Evolutionary conservation across 2,113 vertebrate species (phyloP), one percentile per base, ranked within the genome.

Genomic region (Psettodes erumei): DNA sequence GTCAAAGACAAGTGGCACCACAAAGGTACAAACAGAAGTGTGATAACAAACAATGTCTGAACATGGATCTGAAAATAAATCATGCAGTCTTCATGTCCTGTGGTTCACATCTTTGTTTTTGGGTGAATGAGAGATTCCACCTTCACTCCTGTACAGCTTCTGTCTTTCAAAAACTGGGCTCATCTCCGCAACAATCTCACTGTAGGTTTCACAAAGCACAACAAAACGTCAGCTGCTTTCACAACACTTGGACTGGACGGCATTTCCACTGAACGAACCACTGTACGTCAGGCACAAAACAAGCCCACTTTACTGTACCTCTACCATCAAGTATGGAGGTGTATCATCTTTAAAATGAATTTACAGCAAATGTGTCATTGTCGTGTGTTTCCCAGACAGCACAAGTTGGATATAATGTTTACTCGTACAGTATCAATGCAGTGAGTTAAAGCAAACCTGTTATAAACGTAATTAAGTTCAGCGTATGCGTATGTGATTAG

Each of bases 41-140:
- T 56, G 23, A 40, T 42, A 72, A 73, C 2, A 70, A 67, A 55
- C 19, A 7, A 63, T 58, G 27, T 32, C 63, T 63, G 60, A 35
- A 82, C 70, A 89, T 42, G 11, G 75, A 87, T 42, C 72, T 48
- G 54, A 66, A 75, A 62, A 73, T 53, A 71, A 80, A 84, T 50
- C 87, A 81, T 90, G 89, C 82, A 61, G 38, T 61, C 64, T 19
- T 63, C 9, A 58, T 37, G 70, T 56, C 56, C 53, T 71, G 45
- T 25, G 32, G 67, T 80, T 89, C 69, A 86, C 77, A 82, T 75
- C 71, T 65, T 50, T 15, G 50, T 43, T 54, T 43, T 10, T 8
- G 9, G 45, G 40, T 1, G 55, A 55, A 19, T 9, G 38, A 70
- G 48, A 56, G 25, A 42, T 38, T 55, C 28, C 63, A 64, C 40